A percentile compares a stretch with the other conserved stretches of the same genome.
Conservation (phyloP, 2,113 vertebrate species). For the Okapia johnstoni region DNA sequence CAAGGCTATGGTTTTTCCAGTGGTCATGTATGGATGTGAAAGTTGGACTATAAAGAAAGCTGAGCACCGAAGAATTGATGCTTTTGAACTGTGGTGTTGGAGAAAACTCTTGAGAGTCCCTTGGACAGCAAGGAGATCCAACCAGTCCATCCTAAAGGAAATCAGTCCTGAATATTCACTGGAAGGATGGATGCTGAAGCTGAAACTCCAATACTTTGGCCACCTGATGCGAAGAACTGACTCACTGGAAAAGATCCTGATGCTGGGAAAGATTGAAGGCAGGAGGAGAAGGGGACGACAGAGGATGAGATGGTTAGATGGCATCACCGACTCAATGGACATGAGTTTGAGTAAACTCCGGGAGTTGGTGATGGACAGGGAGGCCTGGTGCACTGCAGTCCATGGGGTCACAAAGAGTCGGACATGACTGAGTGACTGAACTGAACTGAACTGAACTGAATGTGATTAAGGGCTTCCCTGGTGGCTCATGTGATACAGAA, state of each 20-base stretch:
- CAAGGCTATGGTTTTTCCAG: background rate
- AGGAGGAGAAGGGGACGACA: background rate
- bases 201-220: background rate
- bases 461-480: background rate
- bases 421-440: background rate
- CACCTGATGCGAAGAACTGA: background rate
- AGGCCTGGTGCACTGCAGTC: background rate
- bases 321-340: background rate
- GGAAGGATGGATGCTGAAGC: background rate
- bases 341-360: background rate
- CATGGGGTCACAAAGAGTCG: accelerated
- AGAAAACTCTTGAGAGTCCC: background rate
- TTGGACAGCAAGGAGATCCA: background rate
- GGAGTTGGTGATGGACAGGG: background rate
- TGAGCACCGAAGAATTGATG: background rate
- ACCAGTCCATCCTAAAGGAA: background rate
- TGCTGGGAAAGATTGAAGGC: accelerated
- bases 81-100: background rate
- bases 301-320: background rate
- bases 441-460: background rate
- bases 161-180: background rate
- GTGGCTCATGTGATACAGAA: background rate
- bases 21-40: background rate
- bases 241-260: background rate
- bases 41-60: background rate